phyloP scores from a whole-genome alignment of 2,797 vertebrate genomes.

The Pyrocephalus nanus region DNA sequence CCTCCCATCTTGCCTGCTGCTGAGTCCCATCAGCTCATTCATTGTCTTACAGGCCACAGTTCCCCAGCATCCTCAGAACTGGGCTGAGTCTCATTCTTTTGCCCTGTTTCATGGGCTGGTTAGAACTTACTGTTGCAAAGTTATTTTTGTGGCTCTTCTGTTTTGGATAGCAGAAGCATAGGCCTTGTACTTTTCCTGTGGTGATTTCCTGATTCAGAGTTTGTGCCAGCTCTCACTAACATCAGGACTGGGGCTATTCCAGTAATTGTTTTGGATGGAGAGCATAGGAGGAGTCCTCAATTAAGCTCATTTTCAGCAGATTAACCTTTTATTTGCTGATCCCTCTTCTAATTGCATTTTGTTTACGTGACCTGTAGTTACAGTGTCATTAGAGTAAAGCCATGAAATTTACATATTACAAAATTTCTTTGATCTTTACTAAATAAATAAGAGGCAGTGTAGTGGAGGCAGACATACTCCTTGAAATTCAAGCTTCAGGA shows the following conservation, averaged over 20 bases:
- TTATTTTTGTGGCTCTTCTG: neutral
- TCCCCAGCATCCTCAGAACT: neutral
- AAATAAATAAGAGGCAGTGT: neutral
- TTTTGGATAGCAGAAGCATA: neutral
- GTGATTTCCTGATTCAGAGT: conserved; percentile 4
- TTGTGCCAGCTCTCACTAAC: neutral
- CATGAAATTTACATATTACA: neutral
- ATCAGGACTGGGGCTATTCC: conserved; percentile 29
- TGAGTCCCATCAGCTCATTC: neutral
- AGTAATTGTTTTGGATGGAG: conserved; percentile 52
- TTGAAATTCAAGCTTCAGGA: neutral
- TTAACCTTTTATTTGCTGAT: conserved; percentile 36
- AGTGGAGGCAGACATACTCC: neutral
- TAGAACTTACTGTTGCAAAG: neutral
- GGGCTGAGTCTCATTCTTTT: neutral
- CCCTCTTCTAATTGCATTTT: neutral
- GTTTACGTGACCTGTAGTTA: neutral
- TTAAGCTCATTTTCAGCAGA: neutral
- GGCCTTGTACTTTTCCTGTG: conserved; percentile 30
- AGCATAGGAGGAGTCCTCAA: neutral
- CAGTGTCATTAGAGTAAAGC: neutral
- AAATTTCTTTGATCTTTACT: neutral
- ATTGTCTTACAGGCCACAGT: too few species aligned
- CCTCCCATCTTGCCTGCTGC: neutral
- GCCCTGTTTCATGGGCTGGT: accelerated